phyloP scores from a whole-genome alignment of 2,113 vertebrate genomes.

The Mesitornis unicolor region DNA sequence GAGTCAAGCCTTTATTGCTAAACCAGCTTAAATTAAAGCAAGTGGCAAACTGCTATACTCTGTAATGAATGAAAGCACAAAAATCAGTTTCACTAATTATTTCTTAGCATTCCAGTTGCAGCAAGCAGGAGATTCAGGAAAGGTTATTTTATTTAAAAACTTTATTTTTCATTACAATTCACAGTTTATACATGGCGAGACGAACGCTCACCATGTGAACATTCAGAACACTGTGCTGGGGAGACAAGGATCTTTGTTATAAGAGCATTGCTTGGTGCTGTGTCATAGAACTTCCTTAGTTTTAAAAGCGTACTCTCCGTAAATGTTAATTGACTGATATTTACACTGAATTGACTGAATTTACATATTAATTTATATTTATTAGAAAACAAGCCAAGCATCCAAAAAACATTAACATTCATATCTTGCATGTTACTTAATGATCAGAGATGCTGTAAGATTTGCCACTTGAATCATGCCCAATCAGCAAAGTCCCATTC shows the following conservation, averaged over 20 bases:
- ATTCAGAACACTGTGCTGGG: conserved; percentile 74
- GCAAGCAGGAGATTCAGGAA: conserved; percentile 71
- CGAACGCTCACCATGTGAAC: conserved; percentile 60
- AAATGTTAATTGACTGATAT: conserved; percentile 74
- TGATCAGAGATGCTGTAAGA: conserved; percentile 60
- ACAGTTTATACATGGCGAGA: conserved; percentile 77
- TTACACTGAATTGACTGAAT: conserved; percentile 69
- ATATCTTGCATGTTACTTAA: conserved; percentile 66
- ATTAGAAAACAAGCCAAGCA: conserved; percentile 77
- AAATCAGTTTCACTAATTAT: neutral
- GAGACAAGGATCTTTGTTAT: conserved; percentile 69
- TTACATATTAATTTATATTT: conserved; percentile 74
- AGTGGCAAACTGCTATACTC: neutral
- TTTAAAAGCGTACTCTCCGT: conserved; percentile 76
- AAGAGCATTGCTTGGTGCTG: conserved; percentile 70
- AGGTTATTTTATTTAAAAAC: conserved; percentile 76
- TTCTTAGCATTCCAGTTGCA: conserved; percentile 51
- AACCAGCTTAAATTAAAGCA: conserved; percentile 9
- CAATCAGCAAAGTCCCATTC: conserved; percentile 58
- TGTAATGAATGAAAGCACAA: neutral
- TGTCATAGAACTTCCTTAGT: conserved; percentile 65
- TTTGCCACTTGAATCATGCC: conserved; percentile 68
- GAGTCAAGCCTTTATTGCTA: conserved; percentile 47
- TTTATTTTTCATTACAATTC: conserved; percentile 82
- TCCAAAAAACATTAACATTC: conserved; percentile 73